Conservation (phyloP, 2,888 invertebrate genomes). For the Cylindroiulus punctatus region DNA sequence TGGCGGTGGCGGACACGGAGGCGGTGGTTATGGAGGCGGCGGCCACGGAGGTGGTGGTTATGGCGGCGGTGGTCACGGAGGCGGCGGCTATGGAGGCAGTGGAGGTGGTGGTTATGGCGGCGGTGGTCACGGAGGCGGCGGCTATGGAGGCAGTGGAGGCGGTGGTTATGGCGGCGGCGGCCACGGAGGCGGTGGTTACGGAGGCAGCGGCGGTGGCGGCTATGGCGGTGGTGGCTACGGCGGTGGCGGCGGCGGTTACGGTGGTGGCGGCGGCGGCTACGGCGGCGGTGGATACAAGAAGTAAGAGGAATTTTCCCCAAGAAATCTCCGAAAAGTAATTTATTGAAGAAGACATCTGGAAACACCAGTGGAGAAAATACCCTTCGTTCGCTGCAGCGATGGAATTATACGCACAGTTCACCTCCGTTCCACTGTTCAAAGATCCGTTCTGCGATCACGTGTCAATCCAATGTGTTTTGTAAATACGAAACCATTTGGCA, state of each 20-base stretch:
- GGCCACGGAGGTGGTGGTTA: neutral
- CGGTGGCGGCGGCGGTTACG: neutral
- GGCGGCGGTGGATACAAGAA: slow-evolving; percentile 25
- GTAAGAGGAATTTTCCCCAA: neutral
- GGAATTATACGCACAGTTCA: neutral
- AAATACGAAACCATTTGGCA: neutral
- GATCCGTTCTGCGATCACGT: neutral
- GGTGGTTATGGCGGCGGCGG: neutral
- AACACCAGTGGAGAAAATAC: neutral
- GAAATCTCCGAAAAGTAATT: slow-evolving; percentile 7
- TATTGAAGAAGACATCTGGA: slow-evolving; percentile 12
- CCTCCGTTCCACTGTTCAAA: neutral
- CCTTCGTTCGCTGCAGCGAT: neutral
- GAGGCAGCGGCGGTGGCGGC: neutral
- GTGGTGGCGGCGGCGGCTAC: neutral
- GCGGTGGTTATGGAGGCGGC: neutral
- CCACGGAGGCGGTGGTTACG: neutral
- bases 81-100: neutral
- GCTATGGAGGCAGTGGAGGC: neutral
- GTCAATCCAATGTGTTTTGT: neutral
- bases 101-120: neutral
- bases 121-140: neutral
- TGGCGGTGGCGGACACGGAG: neutral
- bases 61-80: neutral
- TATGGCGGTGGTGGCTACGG: neutral